Conservation (phyloP, 2,888 invertebrate species). For the Dysmachus trigonus region DNA sequence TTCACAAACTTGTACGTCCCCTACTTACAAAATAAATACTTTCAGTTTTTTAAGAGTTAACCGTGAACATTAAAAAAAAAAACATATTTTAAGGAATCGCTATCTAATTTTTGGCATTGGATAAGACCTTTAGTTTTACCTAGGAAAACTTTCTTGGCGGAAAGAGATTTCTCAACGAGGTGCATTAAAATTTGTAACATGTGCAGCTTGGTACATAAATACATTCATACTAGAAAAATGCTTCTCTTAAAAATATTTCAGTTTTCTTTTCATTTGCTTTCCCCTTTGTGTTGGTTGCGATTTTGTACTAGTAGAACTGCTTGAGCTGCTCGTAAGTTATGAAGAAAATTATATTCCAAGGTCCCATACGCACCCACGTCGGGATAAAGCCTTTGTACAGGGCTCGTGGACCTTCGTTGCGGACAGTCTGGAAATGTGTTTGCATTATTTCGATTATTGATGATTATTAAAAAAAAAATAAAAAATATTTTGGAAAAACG, state of each 20-base stretch:
- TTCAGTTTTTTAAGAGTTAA: background rate
- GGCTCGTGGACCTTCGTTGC: slow-evolving; percentile 85
- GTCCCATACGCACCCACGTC: slow-evolving; percentile 95
- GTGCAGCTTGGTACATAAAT: slow-evolving; percentile 10
- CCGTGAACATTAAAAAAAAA: background rate
- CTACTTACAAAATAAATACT: background rate
- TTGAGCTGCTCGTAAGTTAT: slow-evolving; percentile 92
- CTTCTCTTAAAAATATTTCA: background rate
- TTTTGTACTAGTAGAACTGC: slow-evolving; percentile 68
- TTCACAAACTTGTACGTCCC: background rate
- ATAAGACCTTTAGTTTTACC: background rate
- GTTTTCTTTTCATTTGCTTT: background rate
- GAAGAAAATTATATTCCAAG: slow-evolving; percentile 97
- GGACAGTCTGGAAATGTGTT: slow-evolving; percentile 75
- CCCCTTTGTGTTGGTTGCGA: background rate
- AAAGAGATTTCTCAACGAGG: background rate
- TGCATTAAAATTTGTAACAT: slow-evolving; percentile 3
- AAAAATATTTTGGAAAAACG: background rate
- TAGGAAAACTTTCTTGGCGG: background rate
- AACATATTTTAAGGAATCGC: background rate
- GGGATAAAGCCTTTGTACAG: slow-evolving; percentile 96
- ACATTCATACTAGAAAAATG: background rate
- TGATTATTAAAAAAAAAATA: background rate
- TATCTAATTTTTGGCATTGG: background rate
- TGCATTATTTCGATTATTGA: background rate